A percentile compares a stretch with the other conserved stretches of the same genome.
Conservation (phyloP, 1,140 invertebrate species). For the Oreohelix idahoensis region DNA sequence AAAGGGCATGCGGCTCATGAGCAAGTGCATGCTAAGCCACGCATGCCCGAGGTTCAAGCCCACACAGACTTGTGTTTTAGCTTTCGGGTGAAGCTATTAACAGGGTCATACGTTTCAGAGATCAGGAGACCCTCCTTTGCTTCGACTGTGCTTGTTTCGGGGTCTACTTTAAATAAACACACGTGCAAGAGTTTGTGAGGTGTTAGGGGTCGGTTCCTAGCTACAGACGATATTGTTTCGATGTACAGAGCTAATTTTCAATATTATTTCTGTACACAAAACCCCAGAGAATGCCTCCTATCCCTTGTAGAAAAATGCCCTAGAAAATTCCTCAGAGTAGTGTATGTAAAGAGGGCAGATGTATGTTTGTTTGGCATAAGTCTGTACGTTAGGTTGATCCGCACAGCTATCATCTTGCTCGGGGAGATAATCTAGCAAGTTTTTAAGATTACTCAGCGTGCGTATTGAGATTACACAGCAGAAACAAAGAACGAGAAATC, state of each 20-base stretch:
- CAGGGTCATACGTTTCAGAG: background rate
- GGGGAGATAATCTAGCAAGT: too few relatives aligned
- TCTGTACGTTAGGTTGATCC: too few relatives aligned
- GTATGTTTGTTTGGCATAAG: too few relatives aligned
- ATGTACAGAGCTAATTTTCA: background rate
- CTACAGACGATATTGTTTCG: background rate
- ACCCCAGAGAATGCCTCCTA: background rate
- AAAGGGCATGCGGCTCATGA: background rate
- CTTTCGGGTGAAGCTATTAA: background rate
- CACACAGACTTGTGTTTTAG: background rate
- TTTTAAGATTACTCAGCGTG: too few relatives aligned
- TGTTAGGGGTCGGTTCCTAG: background rate
- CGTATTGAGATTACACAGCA: too few relatives aligned
- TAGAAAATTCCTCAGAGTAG: too few relatives aligned
- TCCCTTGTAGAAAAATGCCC: too few relatives aligned
- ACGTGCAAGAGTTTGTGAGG: constrained; percentile 9
- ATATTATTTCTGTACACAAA: background rate
- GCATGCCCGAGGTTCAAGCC: background rate
- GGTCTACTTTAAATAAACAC: constrained; percentile 28
- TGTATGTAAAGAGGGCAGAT: too few relatives aligned
- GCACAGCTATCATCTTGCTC: too few relatives aligned
- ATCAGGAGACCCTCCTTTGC: background rate
- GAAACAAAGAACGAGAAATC: too few relatives aligned
- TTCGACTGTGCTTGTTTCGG: background rate
- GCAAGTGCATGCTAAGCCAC: background rate